Evolutionary conservation across 1,140 invertebrate genomes (phyloP).

Genomic region (Dendroctonus ponderosae): DNA sequence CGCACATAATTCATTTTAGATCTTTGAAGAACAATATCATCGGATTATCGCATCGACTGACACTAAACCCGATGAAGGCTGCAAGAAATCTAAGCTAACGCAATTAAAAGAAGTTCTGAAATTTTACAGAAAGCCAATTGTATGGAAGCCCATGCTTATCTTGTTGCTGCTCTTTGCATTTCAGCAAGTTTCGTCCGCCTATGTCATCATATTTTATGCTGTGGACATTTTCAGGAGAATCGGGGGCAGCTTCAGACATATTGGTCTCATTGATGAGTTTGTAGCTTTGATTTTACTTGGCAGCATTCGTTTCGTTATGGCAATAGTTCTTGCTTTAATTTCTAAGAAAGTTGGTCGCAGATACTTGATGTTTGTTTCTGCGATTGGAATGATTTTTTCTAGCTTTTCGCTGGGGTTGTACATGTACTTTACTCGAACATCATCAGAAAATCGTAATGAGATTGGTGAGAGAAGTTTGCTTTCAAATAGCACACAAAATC

Average conservation of each 20-base stretch:
- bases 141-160: slow-evolving; percentile 56
- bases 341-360: slow-evolving; percentile 57
- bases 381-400: slow-evolving; percentile 56
- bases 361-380: slow-evolving; percentile 55
- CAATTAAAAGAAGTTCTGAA: slow-evolving; percentile 27
- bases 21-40: slow-evolving; percentile 49
- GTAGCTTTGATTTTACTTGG: slow-evolving; percentile 55
- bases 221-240: slow-evolving; percentile 58
- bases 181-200: slow-evolving; percentile 60
- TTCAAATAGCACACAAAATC: neutral
- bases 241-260: slow-evolving; percentile 51
- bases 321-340: slow-evolving; percentile 52
- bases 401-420: slow-evolving; percentile 56
- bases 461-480: neutral
- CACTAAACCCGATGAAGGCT: neutral
- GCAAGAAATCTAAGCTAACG: slow-evolving; percentile 21
- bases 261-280: slow-evolving; percentile 50
- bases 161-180: slow-evolving; percentile 55
- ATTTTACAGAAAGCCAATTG: slow-evolving; percentile 42
- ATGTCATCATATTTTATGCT: slow-evolving; percentile 70
- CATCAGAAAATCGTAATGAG: too few species aligned
- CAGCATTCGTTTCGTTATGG: slow-evolving; percentile 55
- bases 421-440: slow-evolving; percentile 44
- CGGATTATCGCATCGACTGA: slow-evolving; percentile 40
- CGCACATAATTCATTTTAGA: slow-evolving; percentile 39